Percentiles rank a stretch among this genome's conserved stretches.
phyloP scores from a whole-genome alignment of 2,797 vertebrate species.

The Gymnodraco acuticeps region DNA sequence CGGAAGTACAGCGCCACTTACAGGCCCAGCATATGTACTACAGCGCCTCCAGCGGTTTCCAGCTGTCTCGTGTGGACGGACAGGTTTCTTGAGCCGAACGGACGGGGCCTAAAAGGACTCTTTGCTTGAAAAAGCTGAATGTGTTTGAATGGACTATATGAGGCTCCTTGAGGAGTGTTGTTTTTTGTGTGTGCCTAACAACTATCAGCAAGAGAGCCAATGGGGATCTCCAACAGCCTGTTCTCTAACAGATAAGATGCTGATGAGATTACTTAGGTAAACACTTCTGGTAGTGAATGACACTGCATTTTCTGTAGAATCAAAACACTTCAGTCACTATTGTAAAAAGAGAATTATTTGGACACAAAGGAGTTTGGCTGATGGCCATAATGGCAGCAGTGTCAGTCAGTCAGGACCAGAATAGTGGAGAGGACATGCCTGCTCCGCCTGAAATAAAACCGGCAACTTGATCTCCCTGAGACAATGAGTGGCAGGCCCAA shows the following conservation, averaged over 20 bases:
- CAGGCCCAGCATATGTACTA: no score
- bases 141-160: not conserved
- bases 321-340: not conserved
- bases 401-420: constrained; percentile 77
- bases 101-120: no score
- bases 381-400: constrained; percentile 61
- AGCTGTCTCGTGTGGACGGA: no score
- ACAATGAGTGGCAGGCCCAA: constrained; percentile 76
- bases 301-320: not conserved
- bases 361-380: constrained; percentile 27
- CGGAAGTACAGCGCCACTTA: no score
- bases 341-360: not conserved
- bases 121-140: not conserved
- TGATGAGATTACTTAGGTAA: not conserved
- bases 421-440: constrained; percentile 83
- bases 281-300: not conserved
- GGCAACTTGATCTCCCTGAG: constrained; percentile 82
- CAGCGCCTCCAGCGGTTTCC: no score
- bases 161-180: not conserved
- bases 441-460: constrained; percentile 81
- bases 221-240: not conserved
- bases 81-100: no score
- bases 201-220: not conserved
- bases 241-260: constrained; percentile 1
- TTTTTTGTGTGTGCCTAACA: not conserved